Base-by-base conservation (phyloP, 64 coral and sea anemone genomes). In the Stichodactyla mertensii region DNA sequence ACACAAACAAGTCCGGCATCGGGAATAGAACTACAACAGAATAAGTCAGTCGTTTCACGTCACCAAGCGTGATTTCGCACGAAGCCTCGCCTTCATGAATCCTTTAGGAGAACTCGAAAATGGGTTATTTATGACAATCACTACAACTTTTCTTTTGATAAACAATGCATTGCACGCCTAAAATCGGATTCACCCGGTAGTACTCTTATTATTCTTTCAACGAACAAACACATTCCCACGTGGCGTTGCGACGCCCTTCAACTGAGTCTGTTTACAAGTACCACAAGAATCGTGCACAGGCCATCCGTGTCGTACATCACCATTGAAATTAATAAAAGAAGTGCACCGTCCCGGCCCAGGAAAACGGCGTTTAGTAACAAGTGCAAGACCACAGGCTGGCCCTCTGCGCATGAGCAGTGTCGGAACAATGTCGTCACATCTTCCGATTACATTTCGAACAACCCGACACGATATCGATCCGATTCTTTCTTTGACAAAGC, bases 201-300 rank as follows among this genome's bases (percentile, higher is more conserved):
- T 66, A 66, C 5, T 59, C 19, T 66, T 6, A n/a, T 66, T 6
- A n/a, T 81, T 51, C 4, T 58, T 4, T 88, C 20, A 79, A 52
- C 88, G 88, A 66, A 89, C 27, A 77, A 83, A 89, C 16, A 89
- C 53, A 51, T 89, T 84, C 51, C 78, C 88, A 14, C 53, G 88
- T 62, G 88, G 88, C 36, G 45, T 58, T 82, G 58, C 51, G 60
- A 89, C 88, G 19, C 88, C 78, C n/a, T 67, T 66, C 14, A 84
- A 54, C 13, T 89, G 88, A 14, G 57, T 89, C 24, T 13, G 51
- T 23, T 84, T 9, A 16, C 61, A 66, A 28, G 13, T 53, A n/a
- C 45, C 79, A 54, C 88, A 89, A 9, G 88, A 58, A 71, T 89
- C 64, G 20, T 89, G 88, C 8, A 71, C 64, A 16, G 88, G 88